Conservation (phyloP, 1,140 invertebrate species). For the Cyphomyrmex costatus region DNA sequence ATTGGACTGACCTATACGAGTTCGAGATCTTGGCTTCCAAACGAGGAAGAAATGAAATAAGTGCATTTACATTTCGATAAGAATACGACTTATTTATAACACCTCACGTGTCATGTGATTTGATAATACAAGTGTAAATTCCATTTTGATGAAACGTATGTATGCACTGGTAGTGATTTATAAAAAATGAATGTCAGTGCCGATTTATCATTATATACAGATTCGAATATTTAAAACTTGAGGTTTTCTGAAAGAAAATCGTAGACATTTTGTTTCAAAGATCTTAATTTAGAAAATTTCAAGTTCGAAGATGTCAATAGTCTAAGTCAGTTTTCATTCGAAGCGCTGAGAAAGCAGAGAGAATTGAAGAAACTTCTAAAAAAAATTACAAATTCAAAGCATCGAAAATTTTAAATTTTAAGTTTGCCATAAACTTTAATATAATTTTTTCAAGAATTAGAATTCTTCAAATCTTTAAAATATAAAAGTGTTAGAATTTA, state of each 20-base stretch:
- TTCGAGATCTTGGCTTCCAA: constrained; percentile 39
- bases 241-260: background rate
- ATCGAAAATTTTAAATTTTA: background rate
- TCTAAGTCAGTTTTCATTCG: constrained; percentile 4
- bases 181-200: constrained; percentile 48
- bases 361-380: background rate
- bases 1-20: constrained; percentile 41
- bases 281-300: background rate
- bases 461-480: background rate
- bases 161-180: constrained; percentile 39
- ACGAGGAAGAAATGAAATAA: constrained; percentile 48
- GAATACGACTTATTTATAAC: constrained; percentile 69
- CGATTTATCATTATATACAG: constrained; percentile 9
- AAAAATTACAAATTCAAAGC: background rate
- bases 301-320: background rate
- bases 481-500: background rate
- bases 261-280: background rate
- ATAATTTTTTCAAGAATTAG: background rate
- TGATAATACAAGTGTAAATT: constrained; percentile 39
- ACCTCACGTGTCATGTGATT: constrained; percentile 14
- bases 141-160: constrained; percentile 6
- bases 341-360: background rate
- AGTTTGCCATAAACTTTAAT: background rate
- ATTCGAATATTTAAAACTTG: background rate
- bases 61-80: constrained; percentile 73